These are phyloP conservation scores for Achatina immaculata DNA, from an alignment of 1,140 invertebrate genomes.

Conservation along the genomic window DNA sequence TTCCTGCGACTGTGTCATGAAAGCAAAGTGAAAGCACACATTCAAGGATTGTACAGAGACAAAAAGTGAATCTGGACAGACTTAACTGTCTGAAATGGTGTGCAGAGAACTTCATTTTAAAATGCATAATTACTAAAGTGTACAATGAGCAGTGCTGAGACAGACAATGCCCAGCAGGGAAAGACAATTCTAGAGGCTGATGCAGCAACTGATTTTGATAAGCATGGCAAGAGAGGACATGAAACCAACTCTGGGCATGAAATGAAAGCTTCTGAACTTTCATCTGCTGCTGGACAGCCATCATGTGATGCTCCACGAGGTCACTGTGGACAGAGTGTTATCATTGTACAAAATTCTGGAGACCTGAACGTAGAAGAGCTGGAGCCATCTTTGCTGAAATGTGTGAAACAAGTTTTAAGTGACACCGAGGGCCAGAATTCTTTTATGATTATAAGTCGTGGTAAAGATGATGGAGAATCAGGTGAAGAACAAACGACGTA, in stretches of 20 bases:
- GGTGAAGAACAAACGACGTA: background rate
- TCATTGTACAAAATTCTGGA: slow-evolving; percentile 16
- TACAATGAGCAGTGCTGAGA: background rate
- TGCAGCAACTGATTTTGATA: background rate
- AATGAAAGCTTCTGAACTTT: background rate
- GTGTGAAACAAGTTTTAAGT: slow-evolving; percentile 23
- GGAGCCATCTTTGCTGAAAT: slow-evolving; percentile 19
- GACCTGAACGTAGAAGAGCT: slow-evolving; percentile 15
- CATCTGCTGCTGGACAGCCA: background rate
- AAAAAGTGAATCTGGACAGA: too few species aligned
- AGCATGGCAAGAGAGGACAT: background rate
- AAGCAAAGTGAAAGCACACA: too few species aligned
- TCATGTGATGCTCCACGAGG: background rate
- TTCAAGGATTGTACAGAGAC: too few species aligned
- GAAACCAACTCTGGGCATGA: background rate
- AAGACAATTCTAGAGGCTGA: background rate
- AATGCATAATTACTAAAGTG: background rate
- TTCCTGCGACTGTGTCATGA: too few species aligned
- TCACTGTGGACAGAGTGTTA: background rate
- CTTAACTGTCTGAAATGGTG: background rate
- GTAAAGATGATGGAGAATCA: background rate
- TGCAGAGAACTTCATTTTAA: background rate
- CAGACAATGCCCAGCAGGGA: background rate
- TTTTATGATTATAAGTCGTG: background rate
- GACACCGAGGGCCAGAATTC: slow-evolving; percentile 11